A percentile compares a stretch with the other conserved stretches of the same genome.
phyloP scores from a whole-genome alignment of 2,797 vertebrate genomes.

The Loriculus beryllinus region DNA sequence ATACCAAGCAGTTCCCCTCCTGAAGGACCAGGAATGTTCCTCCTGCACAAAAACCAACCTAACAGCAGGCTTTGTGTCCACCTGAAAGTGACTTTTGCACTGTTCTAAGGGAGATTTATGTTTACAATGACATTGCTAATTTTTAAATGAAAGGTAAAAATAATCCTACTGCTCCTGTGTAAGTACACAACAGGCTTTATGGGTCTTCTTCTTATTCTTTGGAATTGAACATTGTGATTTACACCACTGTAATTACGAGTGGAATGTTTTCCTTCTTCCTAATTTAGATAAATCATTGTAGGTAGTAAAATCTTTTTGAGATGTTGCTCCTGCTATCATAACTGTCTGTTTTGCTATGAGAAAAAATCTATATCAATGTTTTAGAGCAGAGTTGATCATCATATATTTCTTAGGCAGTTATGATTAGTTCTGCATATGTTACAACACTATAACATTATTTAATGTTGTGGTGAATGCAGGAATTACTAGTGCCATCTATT shows the following conservation, averaged over 20 bases:
- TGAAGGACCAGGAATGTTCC: background rate
- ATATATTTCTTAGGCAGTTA: constrained; percentile 55
- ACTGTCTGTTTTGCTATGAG: background rate
- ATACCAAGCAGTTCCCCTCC: background rate
- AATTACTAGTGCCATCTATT: constrained; percentile 72
- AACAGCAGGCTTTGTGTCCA: background rate
- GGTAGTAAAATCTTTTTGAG: background rate
- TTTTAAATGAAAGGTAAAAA: background rate
- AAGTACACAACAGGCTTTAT: background rate
- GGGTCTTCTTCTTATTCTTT: background rate
- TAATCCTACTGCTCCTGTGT: background rate
- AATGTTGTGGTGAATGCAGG: constrained; percentile 41
- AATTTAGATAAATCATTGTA: constrained; percentile 7
- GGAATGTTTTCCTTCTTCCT: background rate
- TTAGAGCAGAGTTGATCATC: constrained; percentile 59
- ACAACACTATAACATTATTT: constrained; percentile 36
- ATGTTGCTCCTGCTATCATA: background rate
- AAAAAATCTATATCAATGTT: constrained; percentile 14
- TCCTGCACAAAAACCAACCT: background rate
- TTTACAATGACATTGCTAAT: background rate
- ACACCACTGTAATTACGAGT: background rate
- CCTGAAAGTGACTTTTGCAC: background rate
- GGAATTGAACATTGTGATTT: background rate
- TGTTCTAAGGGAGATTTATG: background rate
- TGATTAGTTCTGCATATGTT: constrained; percentile 55